phyloP scores from a whole-genome alignment of 2,113 vertebrate species.

The Camarhynchus parvulus region DNA sequence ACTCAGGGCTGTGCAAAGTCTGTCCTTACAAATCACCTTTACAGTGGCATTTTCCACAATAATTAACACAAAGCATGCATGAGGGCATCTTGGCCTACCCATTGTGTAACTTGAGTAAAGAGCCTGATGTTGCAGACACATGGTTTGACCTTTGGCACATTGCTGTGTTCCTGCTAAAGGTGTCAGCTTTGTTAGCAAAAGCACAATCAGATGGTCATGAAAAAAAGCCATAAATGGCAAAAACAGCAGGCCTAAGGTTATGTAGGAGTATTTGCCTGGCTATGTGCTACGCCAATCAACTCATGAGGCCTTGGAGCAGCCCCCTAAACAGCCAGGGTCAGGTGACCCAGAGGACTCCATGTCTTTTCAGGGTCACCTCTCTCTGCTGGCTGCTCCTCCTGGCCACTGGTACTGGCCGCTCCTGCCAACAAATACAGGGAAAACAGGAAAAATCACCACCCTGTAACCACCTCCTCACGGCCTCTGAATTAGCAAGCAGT shows the following conservation, averaged over 20 bases:
- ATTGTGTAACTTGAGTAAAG: neutral
- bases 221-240: neutral
- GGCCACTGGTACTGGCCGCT: fast-evolving
- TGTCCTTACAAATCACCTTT: neutral
- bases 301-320: neutral
- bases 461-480: neutral
- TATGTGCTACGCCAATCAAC: neutral
- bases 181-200: neutral
- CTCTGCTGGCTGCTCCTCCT: neutral
- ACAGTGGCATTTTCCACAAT: neutral
- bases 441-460: neutral
- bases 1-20: neutral
- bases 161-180: neutral
- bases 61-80: neutral
- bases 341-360: fast-evolving
- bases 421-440: neutral
- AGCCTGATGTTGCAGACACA: neutral
- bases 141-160: neutral
- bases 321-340: neutral
- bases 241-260: neutral
- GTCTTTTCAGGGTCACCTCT: fast-evolving
- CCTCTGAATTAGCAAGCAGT: neutral
- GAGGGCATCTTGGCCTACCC: neutral
- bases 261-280: neutral
- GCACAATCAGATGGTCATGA: neutral